Base-by-base conservation (phyloP, 2,113 vertebrate species). In the Hyperopisus bebe region DNA sequence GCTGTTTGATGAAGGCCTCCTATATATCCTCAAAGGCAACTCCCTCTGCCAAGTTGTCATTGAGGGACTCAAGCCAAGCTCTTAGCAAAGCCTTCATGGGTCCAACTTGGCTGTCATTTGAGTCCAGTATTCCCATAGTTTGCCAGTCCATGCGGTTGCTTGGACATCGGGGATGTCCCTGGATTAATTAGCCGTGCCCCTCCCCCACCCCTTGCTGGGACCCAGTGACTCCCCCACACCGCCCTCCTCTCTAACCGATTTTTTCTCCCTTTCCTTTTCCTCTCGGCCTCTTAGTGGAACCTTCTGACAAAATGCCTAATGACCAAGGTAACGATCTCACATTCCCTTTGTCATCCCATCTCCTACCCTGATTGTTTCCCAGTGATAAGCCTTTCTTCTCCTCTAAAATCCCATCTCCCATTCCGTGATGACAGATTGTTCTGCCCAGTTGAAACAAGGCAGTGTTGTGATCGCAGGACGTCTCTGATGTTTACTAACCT, bases 301-400 rank as follows among this genome's bases (percentile, higher is more conserved):
- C 98, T 95, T 97, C 98, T 97, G 98, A 99, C 97, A 99, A 99
- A 99, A 99, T 99, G 98, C 97, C 98, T 97, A 99, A 99, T 97
- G 98, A 99, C 92, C 98, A 99, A 99, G 98, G 98, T 99, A 99
- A 98, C 97, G 94, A 92, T 94, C 93, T 90, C 94, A 10, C 44
- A 47, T 80, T 93, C 90, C 80, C 31, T 87, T 91, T 24, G 11
- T 51, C 24, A 46, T 24, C 70, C 50, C 47, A 35, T 35, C 42
- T 88, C 42, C 35, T 48, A 19, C 42, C n/a, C 42, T 31, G 15
- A 7, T 44, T 55, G 17, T 10, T 87, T 48, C 39, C 39, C 5
- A 46, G 46, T 86, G 46, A 84, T 42, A 46, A 80, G 17, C 74
- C 31, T 19, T 8, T 83, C 77, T 9, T 21, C 19, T 42, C 77